Base-by-base conservation (phyloP, 2,888 invertebrate genomes). In the Ischnura elegans region DNA sequence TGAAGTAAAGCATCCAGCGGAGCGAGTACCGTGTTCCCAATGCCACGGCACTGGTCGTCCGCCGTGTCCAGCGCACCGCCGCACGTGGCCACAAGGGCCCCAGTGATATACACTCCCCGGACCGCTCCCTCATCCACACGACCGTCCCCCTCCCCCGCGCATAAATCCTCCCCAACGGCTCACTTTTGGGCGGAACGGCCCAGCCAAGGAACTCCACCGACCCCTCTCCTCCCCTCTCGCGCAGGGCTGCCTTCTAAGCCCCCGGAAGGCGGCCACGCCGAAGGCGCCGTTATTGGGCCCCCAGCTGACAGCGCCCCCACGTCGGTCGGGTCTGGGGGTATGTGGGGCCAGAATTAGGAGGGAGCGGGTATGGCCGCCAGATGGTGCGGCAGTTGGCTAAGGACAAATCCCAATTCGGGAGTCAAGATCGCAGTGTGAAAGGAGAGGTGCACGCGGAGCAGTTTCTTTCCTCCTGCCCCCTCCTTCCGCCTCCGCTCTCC, bases 371-470 rank as follows among this genome's bases (percentile, higher is more conserved):
- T 47, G 87, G 85, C 84, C 85, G 36, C 93, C 93, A 93, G 43
- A 84, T 93, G 93, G 93, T 45, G 93, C 47, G 84, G 85, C 93
- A 93, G 93, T 93, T 84, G 93, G 85, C 66, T 93, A 93, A 93
- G 93, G 66, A 93, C 93, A 93, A 93, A 93, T 93, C 76, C 93
- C 51, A 93, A 93, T n/a, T 85, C 47, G 47, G 47, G 86, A 93
- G 93, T 84, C 93, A 93, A 93, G 93, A 93, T 66, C 61, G 61
- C n/a, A 36, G 45, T 25, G 76, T 55, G 93, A 85, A 85, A 55
- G 93, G 55, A 55, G 43, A 25, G n/a, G 86, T 25, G 66, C 16
- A 25, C 13, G 55, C 47, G 8, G 47, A 55, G 66, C 21, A 45
- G 93, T 55, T 55, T 51, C 51, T 51, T 29, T 87, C 51, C 16